Conservation (phyloP, 2,113 vertebrate genomes). For the Hippocampus comes region DNA sequence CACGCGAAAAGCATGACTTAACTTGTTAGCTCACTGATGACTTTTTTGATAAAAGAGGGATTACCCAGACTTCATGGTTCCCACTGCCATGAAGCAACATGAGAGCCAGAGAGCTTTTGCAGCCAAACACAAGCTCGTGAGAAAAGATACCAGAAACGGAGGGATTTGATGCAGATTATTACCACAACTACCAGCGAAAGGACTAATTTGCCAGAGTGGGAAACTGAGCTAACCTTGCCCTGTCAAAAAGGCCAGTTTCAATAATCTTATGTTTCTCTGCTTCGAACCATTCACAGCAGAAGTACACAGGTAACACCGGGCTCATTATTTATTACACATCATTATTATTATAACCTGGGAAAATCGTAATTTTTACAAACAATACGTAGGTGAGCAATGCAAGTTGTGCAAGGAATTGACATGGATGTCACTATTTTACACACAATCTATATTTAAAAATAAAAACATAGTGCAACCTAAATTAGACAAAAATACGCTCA, state of each 20-base stretch:
- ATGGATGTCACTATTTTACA: too few relatives aligned
- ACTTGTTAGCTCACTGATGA: conserved; percentile 50
- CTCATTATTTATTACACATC: too few relatives aligned
- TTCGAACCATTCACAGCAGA: too few relatives aligned
- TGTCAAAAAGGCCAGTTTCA: conserved; percentile 5
- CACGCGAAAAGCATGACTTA: conserved; percentile 10
- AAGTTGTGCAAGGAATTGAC: too few relatives aligned
- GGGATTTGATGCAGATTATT: conserved; percentile 68
- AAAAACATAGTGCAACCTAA: too few relatives aligned
- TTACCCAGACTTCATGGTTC: conserved; percentile 56
- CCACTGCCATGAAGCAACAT: conserved; percentile 64
- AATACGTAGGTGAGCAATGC: too few relatives aligned
- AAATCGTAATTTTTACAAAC: too few relatives aligned
- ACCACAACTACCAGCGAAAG: conserved; percentile 62
- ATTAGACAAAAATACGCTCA: too few relatives aligned
- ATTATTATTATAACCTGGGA: too few relatives aligned
- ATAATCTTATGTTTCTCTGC: too few relatives aligned
- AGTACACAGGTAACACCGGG: too few relatives aligned
- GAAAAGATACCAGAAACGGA: conserved; percentile 70
- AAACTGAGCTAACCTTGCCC: conserved; percentile 29
- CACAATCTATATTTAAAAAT: too few relatives aligned
- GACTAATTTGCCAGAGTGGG: conserved; percentile 67
- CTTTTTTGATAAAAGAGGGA: conserved; percentile 52
- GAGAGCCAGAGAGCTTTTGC: conserved; percentile 68
- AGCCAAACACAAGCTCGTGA: conserved; percentile 71